Evolutionary conservation across 2,888 invertebrate species (phyloP).

Genomic region (Bombyx huttoni): DNA sequence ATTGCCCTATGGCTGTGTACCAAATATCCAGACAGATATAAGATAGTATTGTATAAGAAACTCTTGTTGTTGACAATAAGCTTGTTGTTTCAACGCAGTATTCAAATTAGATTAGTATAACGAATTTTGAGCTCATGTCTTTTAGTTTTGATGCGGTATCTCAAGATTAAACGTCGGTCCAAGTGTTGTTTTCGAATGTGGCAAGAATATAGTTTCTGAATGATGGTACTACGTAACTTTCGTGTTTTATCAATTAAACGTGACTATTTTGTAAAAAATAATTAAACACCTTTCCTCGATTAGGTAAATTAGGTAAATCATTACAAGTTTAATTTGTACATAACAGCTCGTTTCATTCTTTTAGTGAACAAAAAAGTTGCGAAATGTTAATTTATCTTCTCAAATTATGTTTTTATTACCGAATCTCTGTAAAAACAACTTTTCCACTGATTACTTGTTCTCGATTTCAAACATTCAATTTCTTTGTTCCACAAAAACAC

Average conservation of each 20-base stretch:
- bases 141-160: too few species aligned
- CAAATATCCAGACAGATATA: too few species aligned
- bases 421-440: background rate
- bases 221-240: background rate
- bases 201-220: background rate
- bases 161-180: too few species aligned
- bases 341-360: background rate
- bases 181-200: too few species aligned
- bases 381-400: too few species aligned
- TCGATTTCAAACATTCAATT: background rate
- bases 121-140: too few species aligned
- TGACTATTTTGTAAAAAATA: background rate
- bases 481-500: constrained; percentile 1
- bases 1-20: too few species aligned
- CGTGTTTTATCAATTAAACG: background rate
- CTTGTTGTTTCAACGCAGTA: too few species aligned
- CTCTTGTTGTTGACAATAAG: too few species aligned
- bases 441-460: background rate
- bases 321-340: background rate
- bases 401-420: too few species aligned
- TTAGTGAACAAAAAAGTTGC: background rate
- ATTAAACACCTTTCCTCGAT: background rate
- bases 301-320: background rate
- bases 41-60: too few species aligned
- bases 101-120: too few species aligned